Conservation (phyloP, 2,797 vertebrate species). For the Gymnopithys bicolor region DNA sequence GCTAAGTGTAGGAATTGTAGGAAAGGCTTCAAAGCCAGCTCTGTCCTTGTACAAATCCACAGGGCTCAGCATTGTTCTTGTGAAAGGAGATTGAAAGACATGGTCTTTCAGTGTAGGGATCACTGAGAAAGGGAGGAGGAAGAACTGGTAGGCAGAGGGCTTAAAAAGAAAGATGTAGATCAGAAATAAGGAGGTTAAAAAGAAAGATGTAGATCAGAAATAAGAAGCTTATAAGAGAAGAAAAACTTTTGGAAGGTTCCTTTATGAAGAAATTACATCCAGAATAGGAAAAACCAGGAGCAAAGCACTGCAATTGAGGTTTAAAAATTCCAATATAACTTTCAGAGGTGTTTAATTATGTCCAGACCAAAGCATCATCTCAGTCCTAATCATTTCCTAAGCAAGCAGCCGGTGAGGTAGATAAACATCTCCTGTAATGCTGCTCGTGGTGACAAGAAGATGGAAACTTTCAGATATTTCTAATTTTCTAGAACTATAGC, state of each 20-base stretch:
- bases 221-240: neutral
- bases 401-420: neutral
- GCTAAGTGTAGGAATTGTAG: neutral
- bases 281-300: neutral
- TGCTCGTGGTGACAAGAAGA: neutral
- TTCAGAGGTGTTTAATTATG: conserved; percentile 13
- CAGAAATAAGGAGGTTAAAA: neutral
- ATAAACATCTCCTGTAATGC: neutral
- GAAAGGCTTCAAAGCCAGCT: neutral
- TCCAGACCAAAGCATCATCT: neutral
- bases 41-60: neutral
- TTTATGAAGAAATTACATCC: neutral
- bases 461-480: neutral
- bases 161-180: neutral
- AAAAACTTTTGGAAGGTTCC: neutral
- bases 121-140: neutral
- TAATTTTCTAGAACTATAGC: neutral
- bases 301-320: neutral
- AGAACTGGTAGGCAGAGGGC: neutral
- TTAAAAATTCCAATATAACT: neutral
- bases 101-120: neutral
- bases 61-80: neutral
- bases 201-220: neutral
- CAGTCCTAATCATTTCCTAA: neutral
- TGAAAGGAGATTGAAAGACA: neutral